A percentile compares a stretch with the other conserved stretches of the same genome.
These are phyloP conservation scores for Trissolcus basalis DNA, from an alignment of 1,140 invertebrate genomes.

Conservation along the genomic window DNA sequence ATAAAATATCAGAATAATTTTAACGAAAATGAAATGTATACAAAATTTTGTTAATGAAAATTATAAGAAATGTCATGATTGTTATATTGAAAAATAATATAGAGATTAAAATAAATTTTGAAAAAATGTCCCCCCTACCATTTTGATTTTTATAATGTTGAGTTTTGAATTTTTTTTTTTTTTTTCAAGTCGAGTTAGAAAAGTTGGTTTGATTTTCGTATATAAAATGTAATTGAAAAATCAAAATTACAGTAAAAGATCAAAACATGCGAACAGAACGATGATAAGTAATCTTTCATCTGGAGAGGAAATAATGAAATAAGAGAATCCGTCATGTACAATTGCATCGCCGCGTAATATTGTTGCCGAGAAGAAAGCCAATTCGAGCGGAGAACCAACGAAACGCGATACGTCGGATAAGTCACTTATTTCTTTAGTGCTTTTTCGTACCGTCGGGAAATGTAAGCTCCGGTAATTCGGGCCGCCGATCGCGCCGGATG, in stretches of 20 bases:
- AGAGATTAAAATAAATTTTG: too few species aligned
- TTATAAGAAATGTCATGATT: too few species aligned
- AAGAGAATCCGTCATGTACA: conserved; percentile 33
- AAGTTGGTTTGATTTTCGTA: too few species aligned
- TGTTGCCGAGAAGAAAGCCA: conserved; percentile 45
- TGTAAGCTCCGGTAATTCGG: conserved; percentile 65
- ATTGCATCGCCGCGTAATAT: conserved; percentile 43
- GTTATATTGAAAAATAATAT: too few species aligned
- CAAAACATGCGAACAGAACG: not conserved
- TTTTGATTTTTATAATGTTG: too few species aligned
- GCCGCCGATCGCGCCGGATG: conserved; percentile 66
- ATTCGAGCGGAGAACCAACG: conserved; percentile 58
- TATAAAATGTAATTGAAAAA: not conserved
- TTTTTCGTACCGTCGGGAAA: conserved; percentile 68
- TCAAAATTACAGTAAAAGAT: not conserved
- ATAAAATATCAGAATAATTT: too few species aligned
- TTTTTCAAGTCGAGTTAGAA: too few species aligned
- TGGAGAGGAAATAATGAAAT: conserved; percentile 18
- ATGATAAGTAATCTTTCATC: not conserved
- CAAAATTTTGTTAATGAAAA: too few species aligned
- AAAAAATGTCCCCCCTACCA: too few species aligned
- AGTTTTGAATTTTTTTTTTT: too few species aligned
- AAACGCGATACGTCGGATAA: conserved; percentile 72
- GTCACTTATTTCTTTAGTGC: conserved; percentile 75
- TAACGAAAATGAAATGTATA: too few species aligned